Percentiles rank a stretch among this genome's conserved stretches.
Evolutionary conservation across 2,888 invertebrate genomes (phyloP).

Genomic region (Timema podura): DNA sequence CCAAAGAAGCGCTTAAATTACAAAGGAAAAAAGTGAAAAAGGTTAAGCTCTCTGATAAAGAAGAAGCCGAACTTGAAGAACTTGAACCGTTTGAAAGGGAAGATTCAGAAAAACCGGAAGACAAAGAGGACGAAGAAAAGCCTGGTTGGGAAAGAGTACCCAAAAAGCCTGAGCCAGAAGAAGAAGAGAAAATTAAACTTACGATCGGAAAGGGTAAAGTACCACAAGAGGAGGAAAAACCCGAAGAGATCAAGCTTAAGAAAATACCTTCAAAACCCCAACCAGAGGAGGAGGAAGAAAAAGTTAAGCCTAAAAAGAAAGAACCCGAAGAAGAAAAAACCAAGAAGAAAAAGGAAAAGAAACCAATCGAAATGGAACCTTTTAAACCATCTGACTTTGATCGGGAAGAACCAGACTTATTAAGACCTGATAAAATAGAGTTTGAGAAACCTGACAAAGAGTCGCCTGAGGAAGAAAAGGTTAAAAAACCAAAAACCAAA

Average conservation of each 20-base stretch:
- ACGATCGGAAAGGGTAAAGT: constrained; percentile 37
- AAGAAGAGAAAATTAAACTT: constrained; percentile 32
- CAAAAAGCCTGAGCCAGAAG: constrained; percentile 34
- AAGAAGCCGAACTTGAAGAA: constrained; percentile 17
- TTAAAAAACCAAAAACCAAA: constrained; percentile 36
- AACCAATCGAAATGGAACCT: constrained; percentile 23
- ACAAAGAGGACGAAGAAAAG: constrained; percentile 30
- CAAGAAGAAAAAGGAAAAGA: constrained; percentile 25
- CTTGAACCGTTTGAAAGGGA: constrained; percentile 24
- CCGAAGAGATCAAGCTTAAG: constrained; percentile 49
- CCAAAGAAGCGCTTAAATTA: constrained; percentile 37
- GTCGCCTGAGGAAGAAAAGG: constrained; percentile 34
- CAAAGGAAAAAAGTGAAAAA: constrained; percentile 30
- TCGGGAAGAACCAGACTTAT: constrained; percentile 20
- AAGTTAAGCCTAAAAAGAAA: constrained; percentile 36
- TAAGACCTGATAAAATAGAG: constrained; percentile 20
- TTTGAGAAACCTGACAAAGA: constrained; percentile 32
- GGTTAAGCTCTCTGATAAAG: constrained; percentile 2
- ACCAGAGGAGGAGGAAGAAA: constrained; percentile 37
- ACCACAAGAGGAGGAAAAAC: constrained; percentile 35
- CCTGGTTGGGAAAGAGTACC: constrained; percentile 40
- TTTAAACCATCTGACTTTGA: constrained; percentile 23
- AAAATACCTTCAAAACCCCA: constrained; percentile 46
- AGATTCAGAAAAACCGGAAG: constrained; percentile 25
- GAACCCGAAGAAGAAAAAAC: constrained; percentile 21